phyloP scores from a whole-genome alignment of 2,113 vertebrate genomes.

The Condylura cristata region DNA sequence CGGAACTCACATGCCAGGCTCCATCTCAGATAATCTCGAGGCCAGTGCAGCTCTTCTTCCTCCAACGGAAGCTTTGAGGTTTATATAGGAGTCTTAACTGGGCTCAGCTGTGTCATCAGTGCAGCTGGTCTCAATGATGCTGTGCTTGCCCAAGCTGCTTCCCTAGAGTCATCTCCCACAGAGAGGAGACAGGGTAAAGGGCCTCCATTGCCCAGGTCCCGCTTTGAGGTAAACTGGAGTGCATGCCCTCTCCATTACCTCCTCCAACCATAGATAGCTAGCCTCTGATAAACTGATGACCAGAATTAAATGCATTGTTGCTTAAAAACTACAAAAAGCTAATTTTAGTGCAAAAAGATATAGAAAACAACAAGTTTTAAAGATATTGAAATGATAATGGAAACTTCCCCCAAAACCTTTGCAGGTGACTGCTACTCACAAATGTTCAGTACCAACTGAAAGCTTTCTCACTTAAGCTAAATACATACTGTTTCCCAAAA shows the following conservation, averaged over 20 bases:
- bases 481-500: neutral
- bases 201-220: neutral
- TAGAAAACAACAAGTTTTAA: neutral
- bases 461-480: neutral
- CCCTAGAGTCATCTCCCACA: neutral
- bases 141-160: neutral
- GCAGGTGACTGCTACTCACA: neutral
- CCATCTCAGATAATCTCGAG: rapidly evolving
- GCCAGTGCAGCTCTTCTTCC: neutral
- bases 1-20: neutral
- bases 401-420: neutral
- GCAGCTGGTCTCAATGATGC: neutral
- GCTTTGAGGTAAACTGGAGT: neutral
- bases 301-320: neutral
- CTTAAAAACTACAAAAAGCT: neutral
- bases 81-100: neutral
- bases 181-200: neutral
- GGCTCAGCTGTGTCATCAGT: neutral
- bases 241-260: neutral
- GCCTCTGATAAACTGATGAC: neutral
- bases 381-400: neutral
- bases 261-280: neutral
- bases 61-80: neutral
- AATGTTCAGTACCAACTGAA: neutral
- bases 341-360: neutral